Evolutionary conservation across 2,888 invertebrate genomes (phyloP), one percentile per base, ranked within the genome.

Genomic region (Eilema depressum): DNA sequence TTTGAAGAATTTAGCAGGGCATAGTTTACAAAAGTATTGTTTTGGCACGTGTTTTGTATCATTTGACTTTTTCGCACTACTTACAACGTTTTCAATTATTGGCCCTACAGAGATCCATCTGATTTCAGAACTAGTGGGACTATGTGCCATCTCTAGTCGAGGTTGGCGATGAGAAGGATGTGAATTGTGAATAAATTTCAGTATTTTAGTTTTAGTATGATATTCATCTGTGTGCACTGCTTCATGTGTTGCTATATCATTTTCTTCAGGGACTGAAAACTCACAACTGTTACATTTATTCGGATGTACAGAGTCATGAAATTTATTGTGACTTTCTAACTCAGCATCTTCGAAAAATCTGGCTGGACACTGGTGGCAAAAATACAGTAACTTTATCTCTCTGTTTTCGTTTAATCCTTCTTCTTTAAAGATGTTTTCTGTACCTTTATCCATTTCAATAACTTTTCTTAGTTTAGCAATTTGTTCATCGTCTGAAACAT

Each of bases 361-460:
- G 0, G 98, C 98, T 1, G 98, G 98, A 89, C 98, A 98, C 81
- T 97, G 96, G 73, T 96, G 96, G 89, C 98, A 98, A 86, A 97
- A 98, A 84, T 97, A 97, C 69, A 98, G 88, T n/a, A 91, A 87
- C 85, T 92, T 94, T 12, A 89, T 87, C 85, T 92, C 91, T 71
- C 90, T 88, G 65, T 74, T 81, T 70, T 92, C 91, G 66, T 73
- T 73, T 53, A 73, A 59, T 30, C 84, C 80, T 41, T 92, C 93
- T 67, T 92, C 92, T 77, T 84, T 89, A n/a, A 89, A 89, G 67
- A 91, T 89, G 37, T 78, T 59, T 11, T 83, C 85, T 66, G 81
- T 88, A 67, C 75, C 76, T 84, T 91, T 95, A 80, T 93, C 93
- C 53, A 86, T 86, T 84, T 94, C 94, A 70, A 93, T 90, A 30